Conservation (phyloP, 2,888 invertebrate genomes). For the Andrena hattorfiana region DNA sequence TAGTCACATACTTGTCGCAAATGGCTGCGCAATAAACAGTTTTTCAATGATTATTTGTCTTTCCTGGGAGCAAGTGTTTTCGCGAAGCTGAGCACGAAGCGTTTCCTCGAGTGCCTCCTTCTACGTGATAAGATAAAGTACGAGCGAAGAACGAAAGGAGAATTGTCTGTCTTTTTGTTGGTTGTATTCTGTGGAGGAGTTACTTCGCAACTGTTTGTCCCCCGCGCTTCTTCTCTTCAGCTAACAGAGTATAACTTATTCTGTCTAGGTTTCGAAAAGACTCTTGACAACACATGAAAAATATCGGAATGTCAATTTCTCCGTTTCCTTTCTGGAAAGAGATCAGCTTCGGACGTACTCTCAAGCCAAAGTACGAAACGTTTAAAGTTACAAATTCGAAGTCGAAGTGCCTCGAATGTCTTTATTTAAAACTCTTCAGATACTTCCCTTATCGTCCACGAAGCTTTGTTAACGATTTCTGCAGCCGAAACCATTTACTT, state of each 20-base stretch:
- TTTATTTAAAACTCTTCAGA: background rate
- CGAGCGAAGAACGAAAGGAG: background rate
- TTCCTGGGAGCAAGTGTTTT: background rate
- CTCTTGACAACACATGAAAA: background rate
- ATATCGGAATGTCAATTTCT: background rate
- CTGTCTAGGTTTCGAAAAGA: background rate
- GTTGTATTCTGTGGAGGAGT: background rate
- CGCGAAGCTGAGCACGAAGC: background rate
- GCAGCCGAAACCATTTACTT: background rate
- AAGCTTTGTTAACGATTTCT: background rate
- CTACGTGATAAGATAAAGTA: background rate
- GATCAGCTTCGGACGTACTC: background rate
- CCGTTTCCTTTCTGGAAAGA: background rate
- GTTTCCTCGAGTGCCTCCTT: background rate
- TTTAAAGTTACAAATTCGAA: too few relatives aligned
- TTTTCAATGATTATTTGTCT: background rate
- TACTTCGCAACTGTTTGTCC: background rate
- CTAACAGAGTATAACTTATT: background rate
- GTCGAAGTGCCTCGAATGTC: too few relatives aligned
- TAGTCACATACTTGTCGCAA: background rate
- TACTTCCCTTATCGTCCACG: background rate
- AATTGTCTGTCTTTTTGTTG: background rate
- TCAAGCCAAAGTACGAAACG: too few relatives aligned
- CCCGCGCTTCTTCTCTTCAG: background rate
- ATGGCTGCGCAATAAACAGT: background rate